Evolutionary conservation across 2,888 invertebrate species (phyloP).

Genomic region (Barypeithes pellucidus): DNA sequence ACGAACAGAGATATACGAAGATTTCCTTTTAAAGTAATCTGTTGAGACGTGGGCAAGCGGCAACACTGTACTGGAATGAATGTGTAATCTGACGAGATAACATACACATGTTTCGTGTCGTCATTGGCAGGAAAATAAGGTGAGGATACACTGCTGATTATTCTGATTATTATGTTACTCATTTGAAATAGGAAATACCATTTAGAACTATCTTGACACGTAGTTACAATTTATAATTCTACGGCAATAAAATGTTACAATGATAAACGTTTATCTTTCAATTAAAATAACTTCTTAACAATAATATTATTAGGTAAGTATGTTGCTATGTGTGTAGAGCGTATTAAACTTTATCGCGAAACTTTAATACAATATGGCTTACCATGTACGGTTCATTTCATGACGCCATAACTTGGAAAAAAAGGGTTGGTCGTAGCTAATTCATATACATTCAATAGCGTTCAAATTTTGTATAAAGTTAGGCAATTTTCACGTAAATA

Average conservation of each 20-base stretch:
- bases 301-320: not conserved
- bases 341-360: too few species aligned
- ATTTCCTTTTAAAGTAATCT: not conserved
- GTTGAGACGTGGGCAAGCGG: not conserved
- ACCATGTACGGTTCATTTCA: too few species aligned
- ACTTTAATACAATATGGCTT: too few species aligned
- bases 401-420: too few species aligned
- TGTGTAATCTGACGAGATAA: conserved; percentile 24
- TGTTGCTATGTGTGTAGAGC: too few species aligned
- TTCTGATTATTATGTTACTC: conserved; percentile 22
- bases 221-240: not conserved
- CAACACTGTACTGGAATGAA: conserved; percentile 1
- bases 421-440: too few species aligned
- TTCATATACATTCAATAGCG: too few species aligned
- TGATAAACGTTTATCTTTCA: not conserved
- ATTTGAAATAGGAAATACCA: conserved; percentile 31
- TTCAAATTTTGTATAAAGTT: too few species aligned
- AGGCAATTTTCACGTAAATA: too few species aligned
- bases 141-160: conserved; percentile 27
- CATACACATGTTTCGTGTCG: conserved; percentile 11
- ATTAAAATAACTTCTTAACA: not conserved
- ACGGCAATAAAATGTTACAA: not conserved
- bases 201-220: conserved; percentile 1
- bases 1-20: too few species aligned
- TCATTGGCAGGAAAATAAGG: conserved; percentile 11